Evolutionary conservation across 2,113 vertebrate species (phyloP), one percentile per base, ranked within the genome.

Genomic region (Forbesichthys papilliferus): DNA sequence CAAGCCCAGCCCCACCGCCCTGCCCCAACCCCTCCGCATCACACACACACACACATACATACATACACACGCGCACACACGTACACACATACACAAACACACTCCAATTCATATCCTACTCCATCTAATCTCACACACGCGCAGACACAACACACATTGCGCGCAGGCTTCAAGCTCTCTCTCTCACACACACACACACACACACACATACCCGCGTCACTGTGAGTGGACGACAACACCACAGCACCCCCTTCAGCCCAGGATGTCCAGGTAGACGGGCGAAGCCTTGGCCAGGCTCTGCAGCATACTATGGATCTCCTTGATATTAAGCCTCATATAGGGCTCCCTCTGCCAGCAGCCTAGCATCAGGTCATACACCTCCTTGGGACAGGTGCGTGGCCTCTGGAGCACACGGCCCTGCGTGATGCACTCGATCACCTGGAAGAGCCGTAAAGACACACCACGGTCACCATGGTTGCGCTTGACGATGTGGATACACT

Each of bases 381-480:
- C 98, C 85, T 99, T 98, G 49, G 96, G 96, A 84, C 98, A 98
- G 0, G 95, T 95, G 63, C 97, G 96, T 73, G 98, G 97, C 77
- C 96, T 92, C 91, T 99, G 97, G 84, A 99, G 93, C 71, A 99
- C 98, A 51, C 96, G 93, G 62, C 98, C 98, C 90, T 99, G 98
- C 62, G 97, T 99, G 91, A 99, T 99, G 89, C 98, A 98, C 86
- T 99, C 97, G 54, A 99, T 99, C 84, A 99, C 98, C 98, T 99
- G 82, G 0, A 33, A 66, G 68, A 52, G 0, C 36, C 65, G 68
- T 1, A 33, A 54, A 0, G 11, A 81, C 74, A 34, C 36, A 42
- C 36, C 36, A 42, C 36, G 3, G 36, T 42, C 36, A 7, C 36
- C 36, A 42, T 2, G 36, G 36, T 20, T 5, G 36, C 4, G 36